phyloP scores from a whole-genome alignment of 2,888 invertebrate species.

The Formica aserva region DNA sequence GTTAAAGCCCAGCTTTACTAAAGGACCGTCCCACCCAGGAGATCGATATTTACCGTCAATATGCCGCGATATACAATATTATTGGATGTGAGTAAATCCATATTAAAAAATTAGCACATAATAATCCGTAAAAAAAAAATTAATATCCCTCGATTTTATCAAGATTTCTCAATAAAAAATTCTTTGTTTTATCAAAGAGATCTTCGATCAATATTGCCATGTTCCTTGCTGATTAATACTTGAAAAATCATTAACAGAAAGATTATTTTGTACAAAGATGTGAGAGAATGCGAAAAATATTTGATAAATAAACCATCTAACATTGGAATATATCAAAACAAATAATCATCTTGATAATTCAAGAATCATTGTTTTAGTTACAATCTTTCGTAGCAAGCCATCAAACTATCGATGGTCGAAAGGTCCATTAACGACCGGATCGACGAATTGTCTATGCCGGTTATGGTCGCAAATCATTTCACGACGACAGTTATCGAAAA shows the following conservation, averaged over 20 bases:
- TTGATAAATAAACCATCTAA: background rate
- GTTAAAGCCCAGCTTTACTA: constrained; percentile 52
- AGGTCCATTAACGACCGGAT: constrained; percentile 2
- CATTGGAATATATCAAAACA: background rate
- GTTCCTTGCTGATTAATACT: background rate
- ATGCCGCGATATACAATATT: constrained; percentile 12
- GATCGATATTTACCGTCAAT: constrained; percentile 46
- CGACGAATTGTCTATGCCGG: background rate
- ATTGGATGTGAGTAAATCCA: background rate
- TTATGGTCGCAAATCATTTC: constrained; percentile 18
- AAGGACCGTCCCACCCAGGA: background rate
- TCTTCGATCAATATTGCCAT: background rate
- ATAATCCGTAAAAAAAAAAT: background rate
- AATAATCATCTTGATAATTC: background rate
- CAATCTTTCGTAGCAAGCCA: background rate
- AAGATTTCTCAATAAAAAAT: background rate
- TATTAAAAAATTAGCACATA: background rate
- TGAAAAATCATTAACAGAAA: background rate
- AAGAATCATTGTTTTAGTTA: background rate
- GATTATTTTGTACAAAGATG: background rate
- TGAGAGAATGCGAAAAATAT: background rate
- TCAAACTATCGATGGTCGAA: constrained; percentile 10
- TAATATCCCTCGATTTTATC: background rate
- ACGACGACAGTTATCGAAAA: constrained; percentile 42
- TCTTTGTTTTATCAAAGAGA: background rate